A percentile compares a stretch with the other conserved stretches of the same genome.
Conservation (phyloP, 2,888 invertebrate species). For the Oscheius sp. region DNA sequence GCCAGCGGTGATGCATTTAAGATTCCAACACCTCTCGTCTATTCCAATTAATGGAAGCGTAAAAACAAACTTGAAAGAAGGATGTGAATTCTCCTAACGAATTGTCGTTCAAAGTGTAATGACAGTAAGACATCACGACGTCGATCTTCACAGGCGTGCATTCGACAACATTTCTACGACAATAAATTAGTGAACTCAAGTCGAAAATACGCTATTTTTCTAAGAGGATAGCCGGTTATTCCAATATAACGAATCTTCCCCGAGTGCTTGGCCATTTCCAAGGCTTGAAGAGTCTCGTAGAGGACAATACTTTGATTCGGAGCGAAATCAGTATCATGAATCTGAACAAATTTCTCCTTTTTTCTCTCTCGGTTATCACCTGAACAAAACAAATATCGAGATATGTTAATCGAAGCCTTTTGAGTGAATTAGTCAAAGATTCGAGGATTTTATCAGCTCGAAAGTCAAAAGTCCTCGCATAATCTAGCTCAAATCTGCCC, state of each 20-base stretch:
- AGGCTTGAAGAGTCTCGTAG: slow-evolving; percentile 82
- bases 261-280: slow-evolving; percentile 80
- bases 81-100: slow-evolving; percentile 80
- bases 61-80: slow-evolving; percentile 78
- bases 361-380: no score
- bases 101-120: slow-evolving; percentile 83
- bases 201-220: slow-evolving; percentile 80
- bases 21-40: slow-evolving; percentile 78
- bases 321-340: slow-evolving; percentile 92
- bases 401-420: slow-evolving; percentile 81
- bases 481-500: slow-evolving; percentile 81
- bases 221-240: slow-evolving; percentile 83
- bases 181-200: no score
- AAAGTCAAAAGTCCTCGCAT: slow-evolving; percentile 85
- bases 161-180: slow-evolving; percentile 68
- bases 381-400: slow-evolving; percentile 83
- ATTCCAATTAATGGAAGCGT: neutral
- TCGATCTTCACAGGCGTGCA: slow-evolving; percentile 77
- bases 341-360: slow-evolving; percentile 74
- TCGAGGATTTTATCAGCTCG: slow-evolving; percentile 79
- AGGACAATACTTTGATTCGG: slow-evolving; percentile 80
- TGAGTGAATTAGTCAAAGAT: slow-evolving; percentile 82
- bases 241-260: slow-evolving; percentile 82
- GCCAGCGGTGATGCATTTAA: slow-evolving; percentile 85
- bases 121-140: slow-evolving; percentile 81